Base-by-base conservation (phyloP, 64 coral and sea anemone genomes). In the Platygyra sinensis region DNA sequence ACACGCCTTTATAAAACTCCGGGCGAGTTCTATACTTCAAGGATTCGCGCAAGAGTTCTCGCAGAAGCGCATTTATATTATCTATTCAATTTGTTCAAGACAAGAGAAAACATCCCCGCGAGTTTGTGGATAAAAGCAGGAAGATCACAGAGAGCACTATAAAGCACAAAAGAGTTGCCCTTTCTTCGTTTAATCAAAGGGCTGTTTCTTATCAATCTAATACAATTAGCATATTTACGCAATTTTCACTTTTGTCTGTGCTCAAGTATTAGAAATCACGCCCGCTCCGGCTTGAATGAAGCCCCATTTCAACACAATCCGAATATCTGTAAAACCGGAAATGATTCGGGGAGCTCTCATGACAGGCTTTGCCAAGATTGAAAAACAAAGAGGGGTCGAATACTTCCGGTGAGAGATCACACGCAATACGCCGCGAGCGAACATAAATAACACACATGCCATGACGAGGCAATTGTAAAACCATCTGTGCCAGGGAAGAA, bases 201-300 rank as follows among this genome's bases (percentile, higher is more conserved):
- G 50, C 81, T 85, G 81, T 85, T 85, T 72, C 38, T 72, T 31
- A 64, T 85, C 81, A 85, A 22, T 5, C 42, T 83, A 83, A 83
- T 83, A 83, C 80, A 62, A 80, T 83, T 65, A 83, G 59, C 80
- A 83, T 85, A 85, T 85, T 85, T 85, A 27, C 38, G 62, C 81
- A 71, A 85, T 85, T 85, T 71, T 52, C 39, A 85, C 62, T 85
- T 85, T 28, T 13, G 81, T 67, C 60, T 85, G 17, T 72, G 27
- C 14, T 19, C 27, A 62, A 39, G 57, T 30, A 71, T 62, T 83
- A 11, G 22, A 61, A 83, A 24, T 85, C 81, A 85, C 81, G 81
- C 81, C 81, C 81, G 62, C 63, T 8, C 62, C 65, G 46, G 2
- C 30, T 61, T 25, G 74, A 77, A 42, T 77, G 74, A 77, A 51